Evolutionary conservation across 1,140 invertebrate genomes (phyloP).

Genomic region (Lanistes nyassanus): DNA sequence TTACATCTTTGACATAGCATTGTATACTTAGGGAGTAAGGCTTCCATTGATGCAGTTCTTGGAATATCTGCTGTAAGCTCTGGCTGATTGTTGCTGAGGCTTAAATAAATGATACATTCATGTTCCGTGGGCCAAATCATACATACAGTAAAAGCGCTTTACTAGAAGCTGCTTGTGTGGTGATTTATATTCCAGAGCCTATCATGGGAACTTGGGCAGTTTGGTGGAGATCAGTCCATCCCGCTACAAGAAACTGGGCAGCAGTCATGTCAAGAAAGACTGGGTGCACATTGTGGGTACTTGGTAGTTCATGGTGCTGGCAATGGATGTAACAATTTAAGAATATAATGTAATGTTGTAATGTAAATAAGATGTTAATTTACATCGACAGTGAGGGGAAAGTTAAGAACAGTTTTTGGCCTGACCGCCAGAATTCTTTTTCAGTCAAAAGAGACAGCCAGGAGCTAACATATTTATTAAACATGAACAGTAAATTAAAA

Average conservation of each 20-base stretch:
- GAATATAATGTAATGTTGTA: no score
- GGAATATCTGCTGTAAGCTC: not conserved
- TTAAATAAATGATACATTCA: not conserved
- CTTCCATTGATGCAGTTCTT: not conserved
- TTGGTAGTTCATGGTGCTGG: no score
- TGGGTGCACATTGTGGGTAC: constrained; percentile 94
- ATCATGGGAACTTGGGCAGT: constrained; percentile 96
- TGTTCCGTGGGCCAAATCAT: not conserved
- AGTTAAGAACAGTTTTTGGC: no score
- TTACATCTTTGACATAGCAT: no score
- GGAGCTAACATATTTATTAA: no score
- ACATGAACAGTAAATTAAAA: no score
- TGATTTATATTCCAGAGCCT: constrained; percentile 75
- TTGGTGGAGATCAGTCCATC: constrained; percentile 98
- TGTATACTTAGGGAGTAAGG: no score
- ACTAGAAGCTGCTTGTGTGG: not conserved
- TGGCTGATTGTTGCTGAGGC: not conserved
- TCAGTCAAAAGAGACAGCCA: no score
- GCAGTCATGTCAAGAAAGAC: constrained; percentile 76
- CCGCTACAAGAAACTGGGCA: constrained; percentile 88
- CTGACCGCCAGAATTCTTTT: no score
- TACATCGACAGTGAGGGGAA: no score
- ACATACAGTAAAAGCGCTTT: not conserved
- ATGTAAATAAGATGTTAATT: no score
- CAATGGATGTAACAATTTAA: no score